Conservation (phyloP, 2,113 vertebrate species). For the Podiceps cristatus region DNA sequence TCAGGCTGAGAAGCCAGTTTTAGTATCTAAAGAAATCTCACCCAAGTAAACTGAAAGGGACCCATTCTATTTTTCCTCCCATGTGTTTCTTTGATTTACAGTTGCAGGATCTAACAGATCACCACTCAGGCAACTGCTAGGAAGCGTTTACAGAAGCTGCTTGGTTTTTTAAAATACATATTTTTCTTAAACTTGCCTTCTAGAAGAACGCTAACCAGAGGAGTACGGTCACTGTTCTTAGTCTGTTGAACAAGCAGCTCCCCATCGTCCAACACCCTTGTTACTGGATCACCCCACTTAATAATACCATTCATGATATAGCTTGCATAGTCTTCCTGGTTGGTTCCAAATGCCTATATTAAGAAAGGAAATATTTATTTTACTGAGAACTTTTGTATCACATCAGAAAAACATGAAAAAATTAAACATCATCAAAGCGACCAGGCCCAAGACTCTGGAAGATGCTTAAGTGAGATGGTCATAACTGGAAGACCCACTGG, state of each 20-base stretch:
- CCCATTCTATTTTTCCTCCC: background rate
- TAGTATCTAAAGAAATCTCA: background rate
- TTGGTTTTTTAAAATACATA: rapidly evolving
- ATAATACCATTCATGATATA: conserved; percentile 98
- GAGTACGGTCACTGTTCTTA: conserved; percentile 96
- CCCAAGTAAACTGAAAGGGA: background rate
- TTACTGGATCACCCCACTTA: conserved; percentile 93
- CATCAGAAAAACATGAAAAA: background rate
- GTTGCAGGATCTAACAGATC: background rate
- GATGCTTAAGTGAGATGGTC: background rate
- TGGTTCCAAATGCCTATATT: conserved; percentile 92
- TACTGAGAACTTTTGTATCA: rapidly evolving
- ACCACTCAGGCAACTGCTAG: background rate
- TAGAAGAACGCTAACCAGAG: conserved; percentile 92
- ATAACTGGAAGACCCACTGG: background rate
- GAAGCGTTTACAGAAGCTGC: background rate
- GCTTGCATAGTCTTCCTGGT: conserved; percentile 96
- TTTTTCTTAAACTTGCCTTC: conserved; percentile 80
- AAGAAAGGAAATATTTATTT: background rate
- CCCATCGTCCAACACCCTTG: conserved; percentile 88
- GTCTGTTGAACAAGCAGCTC: conserved; percentile 95
- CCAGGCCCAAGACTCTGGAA: background rate
- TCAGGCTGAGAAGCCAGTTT: background rate
- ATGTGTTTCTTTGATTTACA: rapidly evolving
- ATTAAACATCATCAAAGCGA: background rate